phyloP scores from a whole-genome alignment of 1,140 invertebrate species.

The Heliconius himera region DNA sequence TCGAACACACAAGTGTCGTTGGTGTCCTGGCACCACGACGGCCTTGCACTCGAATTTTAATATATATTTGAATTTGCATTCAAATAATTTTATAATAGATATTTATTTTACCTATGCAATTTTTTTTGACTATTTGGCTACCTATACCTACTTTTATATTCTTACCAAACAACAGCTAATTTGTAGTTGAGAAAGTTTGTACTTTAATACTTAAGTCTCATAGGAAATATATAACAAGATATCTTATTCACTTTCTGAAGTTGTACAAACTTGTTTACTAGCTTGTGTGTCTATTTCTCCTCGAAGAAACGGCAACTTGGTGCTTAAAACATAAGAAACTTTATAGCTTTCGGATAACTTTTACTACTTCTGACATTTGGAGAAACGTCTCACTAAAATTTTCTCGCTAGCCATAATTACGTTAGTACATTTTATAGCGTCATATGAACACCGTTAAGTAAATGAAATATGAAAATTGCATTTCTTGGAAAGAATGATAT shows the following conservation, averaged over 20 bases:
- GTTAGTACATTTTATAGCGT: neutral
- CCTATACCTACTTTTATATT: neutral
- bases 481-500: too few species aligned
- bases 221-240: conserved; percentile 23
- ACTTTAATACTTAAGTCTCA: conserved; percentile 9
- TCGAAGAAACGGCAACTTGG: conserved; percentile 26
- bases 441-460: neutral
- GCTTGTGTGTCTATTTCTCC: conserved; percentile 15
- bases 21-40: too few species aligned
- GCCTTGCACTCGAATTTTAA: too few species aligned
- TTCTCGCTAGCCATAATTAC: neutral
- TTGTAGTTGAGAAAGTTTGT: neutral
- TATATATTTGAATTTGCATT: too few species aligned
- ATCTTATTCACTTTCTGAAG: conserved; percentile 24
- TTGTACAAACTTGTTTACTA: conserved; percentile 28
- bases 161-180: conserved; percentile 4
- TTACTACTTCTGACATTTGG: conserved; percentile 16
- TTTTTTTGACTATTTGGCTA: neutral
- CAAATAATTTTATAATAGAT: too few species aligned
- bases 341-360: conserved; percentile 27
- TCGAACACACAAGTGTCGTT: too few species aligned
- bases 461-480: neutral
- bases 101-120: neutral
- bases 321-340: conserved; percentile 27
- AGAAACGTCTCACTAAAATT: conserved; percentile 3